phyloP scores from a whole-genome alignment of 1,140 invertebrate species.

The Drosophila tristis region DNA sequence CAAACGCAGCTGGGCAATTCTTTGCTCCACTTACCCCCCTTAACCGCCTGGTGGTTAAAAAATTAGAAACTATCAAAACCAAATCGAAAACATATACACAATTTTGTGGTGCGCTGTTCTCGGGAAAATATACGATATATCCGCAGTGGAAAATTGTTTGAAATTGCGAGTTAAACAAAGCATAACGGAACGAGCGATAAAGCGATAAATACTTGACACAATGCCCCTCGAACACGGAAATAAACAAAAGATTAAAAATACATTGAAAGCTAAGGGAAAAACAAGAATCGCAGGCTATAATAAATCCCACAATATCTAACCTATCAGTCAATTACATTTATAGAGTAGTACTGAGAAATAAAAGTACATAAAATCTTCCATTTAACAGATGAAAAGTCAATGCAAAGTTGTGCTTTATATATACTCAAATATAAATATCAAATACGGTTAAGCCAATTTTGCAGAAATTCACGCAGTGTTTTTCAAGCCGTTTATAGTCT shows the following conservation, averaged over 20 bases:
- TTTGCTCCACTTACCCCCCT: constrained; percentile 22
- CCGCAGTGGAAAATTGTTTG: constrained; percentile 66
- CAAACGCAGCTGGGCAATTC: constrained; percentile 56
- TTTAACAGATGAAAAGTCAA: no score
- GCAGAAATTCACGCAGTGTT: not conserved
- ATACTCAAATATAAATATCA: not conserved
- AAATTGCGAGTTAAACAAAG: constrained; percentile 66
- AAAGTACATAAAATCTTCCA: no score
- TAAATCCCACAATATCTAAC: no score
- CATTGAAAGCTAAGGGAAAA: not conserved
- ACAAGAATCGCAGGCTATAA: not conserved
- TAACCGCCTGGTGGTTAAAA: constrained; percentile 31
- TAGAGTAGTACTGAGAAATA: no score
- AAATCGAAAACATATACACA: constrained; percentile 23
- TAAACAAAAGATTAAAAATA: constrained; percentile 56
- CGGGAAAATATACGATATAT: constrained; percentile 38
- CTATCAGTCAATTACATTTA: no score
- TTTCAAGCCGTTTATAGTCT: not conserved
- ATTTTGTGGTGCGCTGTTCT: constrained; percentile 36
- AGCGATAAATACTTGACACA: constrained; percentile 72
- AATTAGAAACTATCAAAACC: constrained; percentile 23
- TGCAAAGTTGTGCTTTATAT: no score
- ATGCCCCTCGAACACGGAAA: constrained; percentile 4
- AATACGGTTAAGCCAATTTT: constrained; percentile 14
- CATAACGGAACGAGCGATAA: constrained; percentile 58